Evolutionary conservation across 2,113 vertebrate species (phyloP).

Genomic region (Aleadryas rufinucha): DNA sequence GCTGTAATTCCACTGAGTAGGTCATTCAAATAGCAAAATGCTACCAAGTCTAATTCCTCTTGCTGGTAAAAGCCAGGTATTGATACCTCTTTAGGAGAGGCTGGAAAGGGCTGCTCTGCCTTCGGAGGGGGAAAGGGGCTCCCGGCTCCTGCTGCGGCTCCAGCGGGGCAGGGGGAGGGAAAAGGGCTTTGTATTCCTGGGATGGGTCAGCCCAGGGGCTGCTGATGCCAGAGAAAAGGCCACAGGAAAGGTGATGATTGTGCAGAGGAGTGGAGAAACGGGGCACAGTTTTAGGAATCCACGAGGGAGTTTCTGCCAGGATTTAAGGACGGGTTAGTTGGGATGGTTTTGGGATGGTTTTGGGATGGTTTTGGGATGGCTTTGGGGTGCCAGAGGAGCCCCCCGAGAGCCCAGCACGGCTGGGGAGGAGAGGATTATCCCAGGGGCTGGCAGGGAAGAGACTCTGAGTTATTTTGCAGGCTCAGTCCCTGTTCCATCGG

Average conservation of each 20-base stretch:
- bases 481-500: not conserved
- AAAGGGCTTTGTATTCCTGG: not conserved
- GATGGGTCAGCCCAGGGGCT: not conserved
- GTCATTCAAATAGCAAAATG: constrained; percentile 84
- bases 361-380: no score
- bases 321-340: rapidly evolving
- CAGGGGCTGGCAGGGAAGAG: not conserved
- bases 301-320: not conserved
- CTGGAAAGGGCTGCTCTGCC: constrained; percentile 16
- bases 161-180: not conserved
- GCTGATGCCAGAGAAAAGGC: not conserved
- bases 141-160: not conserved
- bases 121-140: constrained; percentile 5
- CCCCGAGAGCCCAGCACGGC: not conserved
- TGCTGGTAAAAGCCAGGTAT: constrained; percentile 72
- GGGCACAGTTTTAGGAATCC: not conserved
- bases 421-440: not conserved
- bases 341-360: not conserved
- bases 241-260: not conserved
- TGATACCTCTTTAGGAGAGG: constrained; percentile 52
- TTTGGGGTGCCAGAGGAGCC: not conserved
- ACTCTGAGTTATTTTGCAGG: not conserved
- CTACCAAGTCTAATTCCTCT: constrained; percentile 77
- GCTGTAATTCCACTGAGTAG: constrained; percentile 85
- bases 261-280: not conserved